Base-by-base conservation (phyloP, 2,113 vertebrate genomes). In the Brienomyrus longianalis region DNA sequence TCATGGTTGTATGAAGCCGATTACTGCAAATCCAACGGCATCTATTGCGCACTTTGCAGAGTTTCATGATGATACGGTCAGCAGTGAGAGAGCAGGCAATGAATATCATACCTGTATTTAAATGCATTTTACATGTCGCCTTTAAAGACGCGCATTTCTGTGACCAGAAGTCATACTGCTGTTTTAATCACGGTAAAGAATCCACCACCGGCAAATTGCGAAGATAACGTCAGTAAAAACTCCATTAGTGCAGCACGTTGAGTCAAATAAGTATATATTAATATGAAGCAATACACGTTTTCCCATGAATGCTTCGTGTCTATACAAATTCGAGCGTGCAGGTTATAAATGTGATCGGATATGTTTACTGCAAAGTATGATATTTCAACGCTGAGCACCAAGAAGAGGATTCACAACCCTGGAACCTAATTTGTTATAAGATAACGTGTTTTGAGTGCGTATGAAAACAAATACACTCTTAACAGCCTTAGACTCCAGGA, bases 1-100 rank as follows among this genome's bases (percentile, higher is more conserved):
- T 88, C 77, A 83, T 83, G 77, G 31, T 83, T 70, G 39, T 62
- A 80, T 52, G 62, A 52, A 80, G n/a, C 74, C 48, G 84, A 74
- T 83, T 35, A 43, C 19, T 39, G 77, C 77, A 83, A 83, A 45
- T 83, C 62, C n/a, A 66, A 31, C 62, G 11, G 62, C 62, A 66
- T n/a, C n/a, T 66, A 66, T 66, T 66, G 62, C 23, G 62, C 62
- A 27, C n/a, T 66, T 66, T 66, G 62, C 23, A 39, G 74, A 80
- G 31, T 83, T 43, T n/a, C 39, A 17, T 9, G 13, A 19, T 21
- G 39, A 83, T 83, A 35, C 74, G 19, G 31, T 35, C 74, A 80
- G 39, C 77, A 7, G 74, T 31, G 74, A 80, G 13, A 4, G 35
- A 62, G 56, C 23, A 62, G 7, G 23, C 56, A 66, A 66, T 31